Evolutionary conservation across 2,888 invertebrate genomes (phyloP).

Genomic region (Ennomos quercinarius): DNA sequence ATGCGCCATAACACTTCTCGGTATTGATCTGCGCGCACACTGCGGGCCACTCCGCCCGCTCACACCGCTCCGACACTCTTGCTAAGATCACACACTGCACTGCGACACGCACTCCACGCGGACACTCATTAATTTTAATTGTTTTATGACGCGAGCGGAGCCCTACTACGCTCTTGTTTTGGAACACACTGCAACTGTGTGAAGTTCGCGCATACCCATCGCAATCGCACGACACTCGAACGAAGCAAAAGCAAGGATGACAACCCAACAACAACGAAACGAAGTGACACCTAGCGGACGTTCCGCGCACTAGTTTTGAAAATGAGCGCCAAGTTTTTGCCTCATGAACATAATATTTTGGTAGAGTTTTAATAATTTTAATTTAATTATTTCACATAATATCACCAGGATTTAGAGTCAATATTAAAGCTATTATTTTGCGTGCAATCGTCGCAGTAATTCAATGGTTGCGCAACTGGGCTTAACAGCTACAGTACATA

Average conservation of each 20-base stretch:
- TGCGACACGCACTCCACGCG: constrained; percentile 51
- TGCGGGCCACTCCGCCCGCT: constrained; percentile 49
- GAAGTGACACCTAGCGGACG: constrained; percentile 55
- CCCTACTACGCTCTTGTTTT: constrained; percentile 64
- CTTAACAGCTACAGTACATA: constrained; percentile 49
- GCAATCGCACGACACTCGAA: neutral
- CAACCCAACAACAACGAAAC: constrained; percentile 11
- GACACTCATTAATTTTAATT: constrained; percentile 40
- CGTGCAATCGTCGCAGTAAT: constrained; percentile 12
- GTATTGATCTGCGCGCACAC: constrained; percentile 72
- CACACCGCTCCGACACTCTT: constrained; percentile 42
- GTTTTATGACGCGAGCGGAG: constrained; percentile 53
- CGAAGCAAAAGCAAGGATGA: too few species aligned
- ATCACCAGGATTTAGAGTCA: neutral
- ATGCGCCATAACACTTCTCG: constrained; percentile 65
- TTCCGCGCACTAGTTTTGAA: constrained; percentile 58
- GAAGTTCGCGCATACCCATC: constrained; percentile 70
- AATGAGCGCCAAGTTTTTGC: constrained; percentile 64
- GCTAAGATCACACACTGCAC: constrained; percentile 57
- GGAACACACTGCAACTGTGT: constrained; percentile 62
- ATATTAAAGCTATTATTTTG: neutral
- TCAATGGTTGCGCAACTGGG: neutral
- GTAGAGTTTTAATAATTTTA: constrained; percentile 11
- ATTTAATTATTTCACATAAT: neutral
- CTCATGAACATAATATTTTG: neutral